Percentiles rank a stretch among this genome's conserved stretches.
Conservation (phyloP, 2,113 vertebrate species). For the Ancistrus triradiatus region DNA sequence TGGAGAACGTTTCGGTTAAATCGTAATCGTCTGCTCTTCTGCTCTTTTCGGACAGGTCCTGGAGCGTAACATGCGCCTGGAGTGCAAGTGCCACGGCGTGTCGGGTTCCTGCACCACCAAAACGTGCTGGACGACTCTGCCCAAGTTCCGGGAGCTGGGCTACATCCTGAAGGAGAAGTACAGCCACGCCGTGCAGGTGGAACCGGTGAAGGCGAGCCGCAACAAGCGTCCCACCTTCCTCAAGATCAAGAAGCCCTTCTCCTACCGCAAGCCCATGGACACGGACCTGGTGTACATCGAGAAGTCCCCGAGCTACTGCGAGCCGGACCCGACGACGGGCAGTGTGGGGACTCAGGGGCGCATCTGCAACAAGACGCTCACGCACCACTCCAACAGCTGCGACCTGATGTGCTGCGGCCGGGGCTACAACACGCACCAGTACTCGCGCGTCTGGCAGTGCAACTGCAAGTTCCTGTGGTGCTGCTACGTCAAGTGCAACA, state of each 20-base stretch:
- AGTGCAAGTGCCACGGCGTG: constrained; percentile 95
- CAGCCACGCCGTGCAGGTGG: constrained; percentile 87
- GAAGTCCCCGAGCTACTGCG: constrained; percentile 95
- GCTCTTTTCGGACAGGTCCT: constrained; percentile 73
- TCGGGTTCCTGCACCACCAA: constrained; percentile 96
- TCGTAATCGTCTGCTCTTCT: not conserved
- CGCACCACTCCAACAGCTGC: constrained; percentile 87
- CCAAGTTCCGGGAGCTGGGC: constrained; percentile 94
- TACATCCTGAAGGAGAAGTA: constrained; percentile 97
- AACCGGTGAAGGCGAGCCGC: constrained; percentile 87
- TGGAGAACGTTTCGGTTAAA: too few relatives aligned
- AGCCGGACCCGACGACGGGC: constrained; percentile 84
- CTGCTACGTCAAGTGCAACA: constrained; percentile 98
- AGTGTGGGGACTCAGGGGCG: constrained; percentile 91
- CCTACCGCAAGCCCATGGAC: constrained; percentile 94
- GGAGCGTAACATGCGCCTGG: constrained; percentile 92
- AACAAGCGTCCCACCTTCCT: constrained; percentile 95
- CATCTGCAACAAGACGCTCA: constrained; percentile 92
- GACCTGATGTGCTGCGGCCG: constrained; percentile 97
- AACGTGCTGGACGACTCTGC: constrained; percentile 97
- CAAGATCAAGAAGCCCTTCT: constrained; percentile 92
- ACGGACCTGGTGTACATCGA: constrained; percentile 96
- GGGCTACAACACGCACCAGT: constrained; percentile 97
- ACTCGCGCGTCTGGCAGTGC: constrained; percentile 96
- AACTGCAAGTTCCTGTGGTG: constrained; percentile 99